Conservation (phyloP, 1,140 invertebrate species). For the Uloborus diversus region DNA sequence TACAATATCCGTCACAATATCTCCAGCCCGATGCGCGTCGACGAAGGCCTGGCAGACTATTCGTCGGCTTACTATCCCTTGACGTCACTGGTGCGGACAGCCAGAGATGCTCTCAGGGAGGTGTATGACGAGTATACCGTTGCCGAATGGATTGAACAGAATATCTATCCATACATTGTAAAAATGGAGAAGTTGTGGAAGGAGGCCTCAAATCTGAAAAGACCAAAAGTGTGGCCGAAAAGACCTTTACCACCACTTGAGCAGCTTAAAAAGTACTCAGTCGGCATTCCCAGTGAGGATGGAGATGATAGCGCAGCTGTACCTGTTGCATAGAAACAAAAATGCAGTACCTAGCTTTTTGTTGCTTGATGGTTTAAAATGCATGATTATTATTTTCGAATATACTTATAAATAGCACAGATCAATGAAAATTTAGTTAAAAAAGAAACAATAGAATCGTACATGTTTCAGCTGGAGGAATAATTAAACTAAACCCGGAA, state of each 20-base stretch:
- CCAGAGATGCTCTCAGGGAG: conserved; percentile 73
- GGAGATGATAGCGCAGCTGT: conserved; percentile 13
- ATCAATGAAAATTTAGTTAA: too few species aligned
- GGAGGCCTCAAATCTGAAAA: conserved; percentile 67
- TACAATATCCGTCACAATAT: conserved; percentile 83
- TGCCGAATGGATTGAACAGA: conserved; percentile 79
- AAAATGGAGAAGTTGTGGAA: conserved; percentile 69
- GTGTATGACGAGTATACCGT: conserved; percentile 80
- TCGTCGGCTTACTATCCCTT: conserved; percentile 67
- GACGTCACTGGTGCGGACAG: conserved; percentile 70
- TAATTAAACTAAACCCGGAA: background rate
- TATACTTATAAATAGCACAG: too few species aligned
- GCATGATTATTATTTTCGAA: too few species aligned
- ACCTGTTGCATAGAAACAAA: too few species aligned
- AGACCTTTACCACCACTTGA: conserved; percentile 68
- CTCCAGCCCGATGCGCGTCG: conserved; percentile 76
- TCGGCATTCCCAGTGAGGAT: conserved; percentile 55
- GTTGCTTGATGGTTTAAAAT: too few species aligned
- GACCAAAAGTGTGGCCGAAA: conserved; percentile 69
- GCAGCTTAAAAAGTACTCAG: conserved; percentile 59
- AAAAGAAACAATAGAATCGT: too few species aligned
- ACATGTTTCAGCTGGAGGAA: too few species aligned
- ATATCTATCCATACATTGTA: conserved; percentile 70
- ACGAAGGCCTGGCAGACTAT: conserved; percentile 73
- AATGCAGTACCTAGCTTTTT: too few species aligned